These are phyloP conservation scores for Terebella lapidaria DNA, from an alignment of 2,888 invertebrate species.

Conservation along the genomic window DNA sequence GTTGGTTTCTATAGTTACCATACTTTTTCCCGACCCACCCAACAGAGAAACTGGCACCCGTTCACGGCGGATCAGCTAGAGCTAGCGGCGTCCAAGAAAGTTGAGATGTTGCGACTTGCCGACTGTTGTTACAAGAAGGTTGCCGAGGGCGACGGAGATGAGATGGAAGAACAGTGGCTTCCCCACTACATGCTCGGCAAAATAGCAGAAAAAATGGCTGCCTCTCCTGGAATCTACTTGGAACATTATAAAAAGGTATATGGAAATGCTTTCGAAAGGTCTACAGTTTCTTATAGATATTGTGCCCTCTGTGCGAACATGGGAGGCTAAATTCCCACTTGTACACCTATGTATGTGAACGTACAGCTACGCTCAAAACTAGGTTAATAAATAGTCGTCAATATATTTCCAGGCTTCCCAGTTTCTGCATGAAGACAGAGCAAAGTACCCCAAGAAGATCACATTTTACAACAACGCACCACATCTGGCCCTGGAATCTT, in stretches of 20 bases:
- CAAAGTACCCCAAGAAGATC: conserved; percentile 80
- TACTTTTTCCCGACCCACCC: too few relatives aligned
- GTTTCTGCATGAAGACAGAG: conserved; percentile 71
- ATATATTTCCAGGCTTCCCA: conserved; percentile 3
- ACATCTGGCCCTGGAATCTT: conserved; percentile 77
- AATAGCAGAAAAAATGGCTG: conserved; percentile 79
- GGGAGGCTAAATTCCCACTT: too few relatives aligned
- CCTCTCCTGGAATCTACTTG: conserved; percentile 69
- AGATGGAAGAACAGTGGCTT: conserved; percentile 82
- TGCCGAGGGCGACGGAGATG: conserved; percentile 55
- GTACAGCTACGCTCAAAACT: too few relatives aligned
- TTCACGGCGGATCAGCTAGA: neutral
- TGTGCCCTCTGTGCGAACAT: too few relatives aligned
- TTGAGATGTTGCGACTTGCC: conserved; percentile 71
- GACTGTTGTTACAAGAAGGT: conserved; percentile 68
- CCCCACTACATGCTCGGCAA: conserved; percentile 95
- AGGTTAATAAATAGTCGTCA: neutral
- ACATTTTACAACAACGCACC: conserved; percentile 74
- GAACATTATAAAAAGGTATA: conserved; percentile 73
- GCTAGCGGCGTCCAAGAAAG: neutral
- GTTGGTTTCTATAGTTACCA: neutral
- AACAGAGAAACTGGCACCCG: neutral
- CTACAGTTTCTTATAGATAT: too few relatives aligned
- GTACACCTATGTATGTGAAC: too few relatives aligned
- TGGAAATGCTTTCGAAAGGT: too few relatives aligned